A percentile compares a stretch with the other conserved stretches of the same genome.
These are phyloP conservation scores for Uloborus plumipes DNA, from an alignment of 2,888 invertebrate species.

Conservation along the genomic window DNA sequence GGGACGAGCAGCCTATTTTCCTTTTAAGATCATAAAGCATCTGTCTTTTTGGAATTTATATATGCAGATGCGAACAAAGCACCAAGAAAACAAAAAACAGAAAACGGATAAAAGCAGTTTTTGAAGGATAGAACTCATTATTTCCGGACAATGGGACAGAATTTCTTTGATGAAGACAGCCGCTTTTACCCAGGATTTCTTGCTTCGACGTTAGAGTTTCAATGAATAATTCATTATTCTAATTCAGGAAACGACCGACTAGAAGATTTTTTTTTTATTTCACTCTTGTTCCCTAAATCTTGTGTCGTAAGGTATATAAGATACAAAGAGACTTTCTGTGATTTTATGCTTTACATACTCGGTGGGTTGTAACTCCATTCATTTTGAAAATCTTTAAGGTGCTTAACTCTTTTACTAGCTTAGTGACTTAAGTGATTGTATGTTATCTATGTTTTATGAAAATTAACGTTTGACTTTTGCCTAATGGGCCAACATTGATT, in stretches of 20 bases:
- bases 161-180: constrained; percentile 27
- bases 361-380: constrained; percentile 14
- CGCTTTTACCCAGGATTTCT: background rate
- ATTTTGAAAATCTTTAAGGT: too few species aligned
- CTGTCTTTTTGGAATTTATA: background rate
- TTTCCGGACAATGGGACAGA: constrained; percentile 45
- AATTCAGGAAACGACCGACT: constrained; percentile 32
- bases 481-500: too few species aligned
- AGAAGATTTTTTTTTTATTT: constrained; percentile 36
- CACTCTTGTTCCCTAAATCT: background rate
- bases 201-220: constrained; percentile 5
- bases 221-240: constrained; percentile 59
- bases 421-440: too few species aligned
- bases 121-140: constrained; percentile 47
- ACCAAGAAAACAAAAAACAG: background rate
- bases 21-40: background rate
- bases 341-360: constrained; percentile 17
- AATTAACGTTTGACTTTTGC: too few species aligned
- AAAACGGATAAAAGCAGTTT: constrained; percentile 16
- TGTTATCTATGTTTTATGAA: too few species aligned
- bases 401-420: too few species aligned
- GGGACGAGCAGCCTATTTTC: too few species aligned
- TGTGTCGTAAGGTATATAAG: background rate
- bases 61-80: constrained; percentile 18
- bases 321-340: background rate